A percentile compares a stretch with the other conserved stretches of the same genome.
phyloP scores from a whole-genome alignment of 2,797 vertebrate genomes.

The Notamacropus eugenii region DNA sequence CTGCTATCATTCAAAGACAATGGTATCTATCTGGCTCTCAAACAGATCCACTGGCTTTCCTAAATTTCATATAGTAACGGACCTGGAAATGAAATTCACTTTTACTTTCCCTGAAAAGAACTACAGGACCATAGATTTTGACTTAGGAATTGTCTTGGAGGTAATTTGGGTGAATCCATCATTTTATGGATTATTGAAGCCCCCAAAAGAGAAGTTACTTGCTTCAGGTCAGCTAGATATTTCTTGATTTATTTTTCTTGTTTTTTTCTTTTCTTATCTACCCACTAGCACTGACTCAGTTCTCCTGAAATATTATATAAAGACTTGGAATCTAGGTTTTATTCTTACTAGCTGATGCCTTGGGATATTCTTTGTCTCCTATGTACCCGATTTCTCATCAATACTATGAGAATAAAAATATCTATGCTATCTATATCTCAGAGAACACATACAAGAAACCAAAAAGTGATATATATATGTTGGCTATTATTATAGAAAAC shows the following conservation, averaged over 20 bases:
- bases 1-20: neutral
- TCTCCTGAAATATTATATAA: neutral
- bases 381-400: neutral
- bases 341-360: neutral
- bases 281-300: neutral
- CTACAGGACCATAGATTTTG: neutral
- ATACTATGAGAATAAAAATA: neutral
- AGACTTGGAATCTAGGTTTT: neutral
- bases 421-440: neutral
- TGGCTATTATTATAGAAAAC: neutral
- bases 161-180: neutral
- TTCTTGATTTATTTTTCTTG: neutral
- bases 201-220: neutral
- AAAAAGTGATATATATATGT: too few species aligned
- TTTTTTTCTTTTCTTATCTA: neutral
- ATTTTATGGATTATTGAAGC: neutral
- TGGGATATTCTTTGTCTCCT: neutral
- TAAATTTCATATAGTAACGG: neutral
- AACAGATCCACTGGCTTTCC: neutral
- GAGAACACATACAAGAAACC: neutral
- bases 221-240: neutral
- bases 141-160: neutral
- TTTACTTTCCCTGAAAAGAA: neutral
- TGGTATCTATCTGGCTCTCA: neutral
- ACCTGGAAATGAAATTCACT: neutral